phyloP scores from a whole-genome alignment of 2,113 vertebrate species.

The Toxostoma redivivum region DNA sequence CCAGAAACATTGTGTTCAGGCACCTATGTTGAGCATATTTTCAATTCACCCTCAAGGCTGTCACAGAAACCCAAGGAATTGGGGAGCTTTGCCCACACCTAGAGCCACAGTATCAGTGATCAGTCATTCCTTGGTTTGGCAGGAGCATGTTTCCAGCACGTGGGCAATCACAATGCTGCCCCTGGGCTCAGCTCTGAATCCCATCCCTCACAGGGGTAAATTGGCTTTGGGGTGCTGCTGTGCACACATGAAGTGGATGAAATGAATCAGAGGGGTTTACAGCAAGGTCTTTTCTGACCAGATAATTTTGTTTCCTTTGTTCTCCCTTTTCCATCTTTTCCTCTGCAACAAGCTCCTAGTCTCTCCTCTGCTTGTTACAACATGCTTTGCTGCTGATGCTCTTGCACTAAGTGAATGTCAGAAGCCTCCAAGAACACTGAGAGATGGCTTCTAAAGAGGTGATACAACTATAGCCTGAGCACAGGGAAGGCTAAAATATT shows the following conservation, averaged over 20 bases:
- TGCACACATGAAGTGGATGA: not conserved
- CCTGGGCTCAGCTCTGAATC: not conserved
- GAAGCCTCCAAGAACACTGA: not conserved
- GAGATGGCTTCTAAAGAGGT: not conserved
- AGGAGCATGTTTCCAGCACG: accelerated
- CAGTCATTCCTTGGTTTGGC: no score
- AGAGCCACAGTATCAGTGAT: accelerated
- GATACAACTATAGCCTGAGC: not conserved
- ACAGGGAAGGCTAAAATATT: not conserved
- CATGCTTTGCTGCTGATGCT: not conserved
- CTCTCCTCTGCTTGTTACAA: not conserved
- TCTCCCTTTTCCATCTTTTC: not conserved
- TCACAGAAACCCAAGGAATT: not conserved
- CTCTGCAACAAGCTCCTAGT: not conserved
- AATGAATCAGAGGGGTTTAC: not conserved
- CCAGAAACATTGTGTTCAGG: not conserved
- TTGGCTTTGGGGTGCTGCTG: not conserved
- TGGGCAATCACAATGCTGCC: not conserved
- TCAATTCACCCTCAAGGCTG: not conserved
- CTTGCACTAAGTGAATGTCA: not conserved
- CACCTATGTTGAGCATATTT: not conserved
- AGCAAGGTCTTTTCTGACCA: not conserved
- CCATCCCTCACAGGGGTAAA: not conserved
- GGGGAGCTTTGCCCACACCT: not conserved
- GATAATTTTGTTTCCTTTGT: not conserved